Percentiles rank a stretch among this genome's conserved stretches.
Conservation (phyloP, 2,888 invertebrate genomes). For the Seladonia tumulorum region DNA sequence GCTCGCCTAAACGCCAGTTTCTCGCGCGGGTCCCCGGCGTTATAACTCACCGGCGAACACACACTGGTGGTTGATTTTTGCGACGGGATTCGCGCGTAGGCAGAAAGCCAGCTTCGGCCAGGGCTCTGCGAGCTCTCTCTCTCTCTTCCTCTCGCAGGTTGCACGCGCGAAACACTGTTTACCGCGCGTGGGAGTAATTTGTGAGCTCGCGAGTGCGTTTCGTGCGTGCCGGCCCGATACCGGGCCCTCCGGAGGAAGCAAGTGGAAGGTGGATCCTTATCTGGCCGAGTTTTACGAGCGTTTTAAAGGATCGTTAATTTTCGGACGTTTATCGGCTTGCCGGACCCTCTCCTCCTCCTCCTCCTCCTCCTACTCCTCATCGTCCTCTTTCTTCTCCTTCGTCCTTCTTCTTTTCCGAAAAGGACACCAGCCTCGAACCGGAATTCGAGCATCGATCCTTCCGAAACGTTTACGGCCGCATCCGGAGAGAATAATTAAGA, state of each 20-base stretch:
- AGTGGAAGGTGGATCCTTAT: conserved; percentile 73
- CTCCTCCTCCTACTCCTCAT: neutral
- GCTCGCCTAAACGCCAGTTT: conserved; percentile 23
- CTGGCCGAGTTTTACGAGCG: conserved; percentile 72
- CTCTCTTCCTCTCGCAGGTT: conserved; percentile 54
- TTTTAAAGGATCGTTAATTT: conserved; percentile 76
- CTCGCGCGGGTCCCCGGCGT: neutral
- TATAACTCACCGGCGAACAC: conserved; percentile 28
- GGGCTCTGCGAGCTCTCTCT: neutral
- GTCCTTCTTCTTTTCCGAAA: neutral
- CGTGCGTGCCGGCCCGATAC: conserved; percentile 56
- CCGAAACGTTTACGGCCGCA: conserved; percentile 4
- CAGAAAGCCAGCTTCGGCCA: conserved; percentile 5
- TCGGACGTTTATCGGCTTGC: conserved; percentile 60
- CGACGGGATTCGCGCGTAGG: conserved; percentile 43
- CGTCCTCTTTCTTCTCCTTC: neutral
- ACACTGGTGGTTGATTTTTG: conserved; percentile 32
- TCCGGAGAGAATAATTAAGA: neutral
- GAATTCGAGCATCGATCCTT: conserved; percentile 35
- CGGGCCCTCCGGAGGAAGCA: conserved; percentile 37
- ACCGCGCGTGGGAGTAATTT: conserved; percentile 69
- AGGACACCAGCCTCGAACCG: neutral
- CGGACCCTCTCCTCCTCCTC: conserved; percentile 28
- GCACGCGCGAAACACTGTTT: conserved; percentile 58
- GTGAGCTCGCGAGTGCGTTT: conserved; percentile 61